phyloP scores from a whole-genome alignment of 2,113 vertebrate species.

The Brienomyrus brachyistius region DNA sequence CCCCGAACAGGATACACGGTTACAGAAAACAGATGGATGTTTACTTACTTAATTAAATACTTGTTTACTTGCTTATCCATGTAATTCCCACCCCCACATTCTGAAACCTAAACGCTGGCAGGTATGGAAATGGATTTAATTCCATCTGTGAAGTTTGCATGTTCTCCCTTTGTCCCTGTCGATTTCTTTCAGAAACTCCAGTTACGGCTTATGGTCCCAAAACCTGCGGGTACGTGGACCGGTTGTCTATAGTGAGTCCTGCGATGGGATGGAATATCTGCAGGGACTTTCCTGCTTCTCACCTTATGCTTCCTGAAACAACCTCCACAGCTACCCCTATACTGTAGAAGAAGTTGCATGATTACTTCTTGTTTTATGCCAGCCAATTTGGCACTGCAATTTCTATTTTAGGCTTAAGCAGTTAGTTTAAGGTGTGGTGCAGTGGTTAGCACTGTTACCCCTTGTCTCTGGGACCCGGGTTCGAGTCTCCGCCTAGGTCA shows the following conservation, averaged over 20 bases:
- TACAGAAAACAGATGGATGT: background rate
- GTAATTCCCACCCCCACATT: background rate
- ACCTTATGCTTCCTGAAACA: background rate
- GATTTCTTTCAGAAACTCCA: background rate
- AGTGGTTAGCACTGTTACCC: background rate
- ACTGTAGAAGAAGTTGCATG: background rate
- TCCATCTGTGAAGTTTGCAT: background rate
- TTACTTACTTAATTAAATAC: background rate
- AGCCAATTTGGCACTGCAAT: background rate
- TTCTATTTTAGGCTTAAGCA: background rate
- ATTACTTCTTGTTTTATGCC: background rate
- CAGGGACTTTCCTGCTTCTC: background rate
- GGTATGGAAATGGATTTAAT: background rate
- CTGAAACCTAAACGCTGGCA: background rate
- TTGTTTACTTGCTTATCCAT: background rate
- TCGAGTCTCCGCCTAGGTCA: background rate
- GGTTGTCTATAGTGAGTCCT: background rate
- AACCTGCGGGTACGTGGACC: background rate
- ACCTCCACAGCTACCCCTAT: background rate
- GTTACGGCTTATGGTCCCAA: background rate
- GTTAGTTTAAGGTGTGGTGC: background rate
- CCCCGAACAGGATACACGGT: background rate
- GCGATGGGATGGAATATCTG: background rate
- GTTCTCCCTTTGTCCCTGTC: background rate
- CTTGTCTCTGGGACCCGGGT: background rate